Base-by-base conservation (phyloP, 2,113 vertebrate genomes). In the Todiramphus saurophagus region DNA sequence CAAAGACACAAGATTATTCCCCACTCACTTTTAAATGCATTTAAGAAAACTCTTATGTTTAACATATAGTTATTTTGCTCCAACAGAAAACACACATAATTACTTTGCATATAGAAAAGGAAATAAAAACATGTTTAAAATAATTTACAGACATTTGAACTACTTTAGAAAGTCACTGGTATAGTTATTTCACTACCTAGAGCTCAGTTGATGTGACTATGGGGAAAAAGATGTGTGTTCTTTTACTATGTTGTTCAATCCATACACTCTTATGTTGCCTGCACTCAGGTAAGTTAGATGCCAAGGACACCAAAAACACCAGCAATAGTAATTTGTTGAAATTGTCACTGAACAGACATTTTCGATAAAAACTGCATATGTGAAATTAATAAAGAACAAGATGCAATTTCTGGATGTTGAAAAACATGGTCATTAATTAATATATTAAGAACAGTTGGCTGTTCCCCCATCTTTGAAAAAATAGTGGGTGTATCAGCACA, bases 181-280 rank as follows among this genome's bases (percentile, higher is more conserved):
- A 24, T 5, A 27, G 1, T 77, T 50, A 58, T n/a, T 77, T 74
- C 10, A 37, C 31, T 51, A 77, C 58, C 50, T 74, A 77, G 35
- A 74, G 10, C 8, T 43, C 59, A 51, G 4, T 50, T 64, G 75
- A 87, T 14, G 24, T 3, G 6, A 87, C 4, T 30, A 1, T 7
- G 1, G 14, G 2, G 1, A 3, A 6, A 11, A 46, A 56, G 31
- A 13, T 3, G 3, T 20, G 1, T 44, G 2, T 86, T 64, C 21
- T 73, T 60, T 19, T 27, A 17, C 39, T 64, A 15, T 24, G 5
- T 19, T 67, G 21, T 35, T 81, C 24, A 67, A 1, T 59, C 2
- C 5, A 3, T 6, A 16, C 6, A 16, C 2, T 35, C 11, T 25
- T 16, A 31, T 31, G 6, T 33, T 73, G 8, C 7, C n/a, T 67